A percentile compares a stretch with the other conserved stretches of the same genome.
These are phyloP conservation scores for Holotrichia oblita DNA, from an alignment of 1,140 invertebrate genomes.

Conservation along the genomic window DNA sequence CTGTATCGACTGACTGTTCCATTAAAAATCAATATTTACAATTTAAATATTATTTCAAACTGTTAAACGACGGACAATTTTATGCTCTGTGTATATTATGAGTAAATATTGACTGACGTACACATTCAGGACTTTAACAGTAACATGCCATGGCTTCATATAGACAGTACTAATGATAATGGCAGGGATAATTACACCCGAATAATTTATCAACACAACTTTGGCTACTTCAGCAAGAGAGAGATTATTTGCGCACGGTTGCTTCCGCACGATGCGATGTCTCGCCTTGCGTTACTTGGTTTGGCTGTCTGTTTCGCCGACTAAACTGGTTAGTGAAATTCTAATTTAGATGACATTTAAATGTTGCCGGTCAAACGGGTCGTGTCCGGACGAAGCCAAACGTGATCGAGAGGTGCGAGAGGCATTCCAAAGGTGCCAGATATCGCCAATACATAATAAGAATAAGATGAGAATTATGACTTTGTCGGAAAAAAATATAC, in stretches of 20 bases:
- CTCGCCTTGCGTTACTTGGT: not conserved
- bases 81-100: not conserved
- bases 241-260: not conserved
- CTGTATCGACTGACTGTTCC: no score
- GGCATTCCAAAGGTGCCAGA: slow-evolving; percentile 27
- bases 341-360: slow-evolving; percentile 36
- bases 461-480: no score
- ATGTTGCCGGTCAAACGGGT: slow-evolving; percentile 34
- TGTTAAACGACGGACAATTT: not conserved
- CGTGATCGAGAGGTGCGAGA: slow-evolving; percentile 26
- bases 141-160: not conserved
- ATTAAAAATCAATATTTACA: no score
- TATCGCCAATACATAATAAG: not conserved
- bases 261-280: not conserved
- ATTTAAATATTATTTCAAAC: not conserved
- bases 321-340: slow-evolving; percentile 33
- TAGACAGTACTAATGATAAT: not conserved
- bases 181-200: not conserved
- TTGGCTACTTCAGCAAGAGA: not conserved
- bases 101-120: not conserved
- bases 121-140: not conserved
- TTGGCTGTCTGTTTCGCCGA: not conserved
- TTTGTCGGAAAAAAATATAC: not conserved
- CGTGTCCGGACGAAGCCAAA: not conserved
- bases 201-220: slow-evolving; percentile 3